These are phyloP conservation scores for Sisyra nigra DNA, from an alignment of 2,888 invertebrate species.

Conservation along the genomic window DNA sequence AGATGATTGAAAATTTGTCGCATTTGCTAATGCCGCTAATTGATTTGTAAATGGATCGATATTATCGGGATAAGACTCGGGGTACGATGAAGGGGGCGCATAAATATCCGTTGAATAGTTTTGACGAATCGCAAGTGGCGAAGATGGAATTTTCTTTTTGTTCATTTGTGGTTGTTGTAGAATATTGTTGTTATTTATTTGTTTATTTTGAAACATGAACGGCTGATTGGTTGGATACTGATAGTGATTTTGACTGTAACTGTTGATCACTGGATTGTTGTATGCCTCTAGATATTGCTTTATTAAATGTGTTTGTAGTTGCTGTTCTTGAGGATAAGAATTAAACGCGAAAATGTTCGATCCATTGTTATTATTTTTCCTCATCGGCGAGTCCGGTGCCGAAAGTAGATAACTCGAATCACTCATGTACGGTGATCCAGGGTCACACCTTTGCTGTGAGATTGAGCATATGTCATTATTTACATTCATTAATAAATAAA, in stretches of 20 bases:
- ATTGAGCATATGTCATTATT: not conserved
- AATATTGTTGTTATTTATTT: constrained; percentile 13
- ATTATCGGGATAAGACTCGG: not conserved
- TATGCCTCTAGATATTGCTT: constrained; percentile 18
- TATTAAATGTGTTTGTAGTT: constrained; percentile 16
- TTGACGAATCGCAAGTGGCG: constrained; percentile 20
- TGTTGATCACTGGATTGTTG: constrained; percentile 19
- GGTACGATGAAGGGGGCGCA: not conserved
- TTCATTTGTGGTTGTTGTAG: constrained; percentile 23
- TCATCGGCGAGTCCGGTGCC: constrained; percentile 6
- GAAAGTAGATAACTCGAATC: not conserved
- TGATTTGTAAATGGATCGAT: not conserved
- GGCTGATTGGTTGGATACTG: constrained; percentile 5
- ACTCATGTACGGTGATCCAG: constrained; percentile 5
- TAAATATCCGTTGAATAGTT: constrained; percentile 15
- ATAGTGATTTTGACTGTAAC: constrained; percentile 12
- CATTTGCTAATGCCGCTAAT: not conserved
- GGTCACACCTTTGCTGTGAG: constrained; percentile 7
- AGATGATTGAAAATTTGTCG: not conserved
- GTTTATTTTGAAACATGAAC: constrained; percentile 9
- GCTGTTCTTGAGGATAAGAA: constrained; percentile 11
- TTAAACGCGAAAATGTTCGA: constrained; percentile 5
- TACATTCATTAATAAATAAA: not conserved
- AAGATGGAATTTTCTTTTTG: constrained; percentile 21
- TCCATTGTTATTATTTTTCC: constrained; percentile 1